phyloP scores from a whole-genome alignment of 2,797 vertebrate species.

The Enteromius thamalakanensis region DNA sequence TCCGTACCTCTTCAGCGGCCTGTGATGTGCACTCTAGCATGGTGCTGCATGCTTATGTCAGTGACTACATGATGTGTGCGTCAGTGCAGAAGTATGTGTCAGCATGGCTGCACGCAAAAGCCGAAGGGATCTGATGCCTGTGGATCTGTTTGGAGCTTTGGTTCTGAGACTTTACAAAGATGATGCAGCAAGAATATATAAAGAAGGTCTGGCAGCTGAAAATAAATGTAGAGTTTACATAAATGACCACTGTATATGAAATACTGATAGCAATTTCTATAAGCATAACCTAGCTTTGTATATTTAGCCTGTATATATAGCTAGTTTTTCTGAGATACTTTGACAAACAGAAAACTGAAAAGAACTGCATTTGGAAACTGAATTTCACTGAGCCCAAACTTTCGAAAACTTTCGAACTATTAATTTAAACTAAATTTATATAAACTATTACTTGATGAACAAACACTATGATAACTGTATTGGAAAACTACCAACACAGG shows the following conservation, averaged over 20 bases:
- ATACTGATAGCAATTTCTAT: neutral
- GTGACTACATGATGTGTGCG: conserved; percentile 16
- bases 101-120: conserved; percentile 8
- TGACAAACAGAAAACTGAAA: too few relatives aligned
- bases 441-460: neutral
- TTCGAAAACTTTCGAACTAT: neutral
- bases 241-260: neutral
- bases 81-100: conserved; percentile 23
- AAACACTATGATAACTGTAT: neutral
- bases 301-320: neutral
- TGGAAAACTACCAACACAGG: neutral
- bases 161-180: conserved; percentile 11
- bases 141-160: conserved; percentile 16
- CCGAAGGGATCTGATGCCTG: conserved; percentile 23
- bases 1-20: conserved; percentile 30
- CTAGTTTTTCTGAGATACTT: too few relatives aligned
- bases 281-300: neutral
- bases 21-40: conserved; percentile 13
- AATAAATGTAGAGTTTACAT: neutral
- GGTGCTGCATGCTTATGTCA: conserved; percentile 34
- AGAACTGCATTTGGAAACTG: too few relatives aligned
- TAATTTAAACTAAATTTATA: neutral
- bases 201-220: neutral
- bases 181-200: neutral
- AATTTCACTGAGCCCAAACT: neutral